Percentiles rank a stretch among this genome's conserved stretches.
phyloP scores from a whole-genome alignment of 2,888 invertebrate species.

The Maniola hyperantus region DNA sequence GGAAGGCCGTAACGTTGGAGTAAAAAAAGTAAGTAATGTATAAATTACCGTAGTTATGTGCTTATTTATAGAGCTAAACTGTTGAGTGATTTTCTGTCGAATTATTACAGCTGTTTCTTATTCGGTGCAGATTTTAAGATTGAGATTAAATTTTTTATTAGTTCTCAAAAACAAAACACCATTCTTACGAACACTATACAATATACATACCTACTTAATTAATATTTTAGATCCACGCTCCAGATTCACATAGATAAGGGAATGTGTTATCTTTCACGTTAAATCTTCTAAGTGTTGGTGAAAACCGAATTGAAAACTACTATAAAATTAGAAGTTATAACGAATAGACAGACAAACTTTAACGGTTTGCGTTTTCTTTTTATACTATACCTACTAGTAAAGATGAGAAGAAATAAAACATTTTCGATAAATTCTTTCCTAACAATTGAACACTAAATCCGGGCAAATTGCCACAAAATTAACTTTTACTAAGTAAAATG shows the following conservation, averaged over 20 bases:
- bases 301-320: background rate
- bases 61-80: background rate
- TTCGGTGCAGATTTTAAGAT: too few species aligned
- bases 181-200: too few species aligned
- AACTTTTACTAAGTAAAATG: slow-evolving; percentile 6
- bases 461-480: slow-evolving; percentile 16
- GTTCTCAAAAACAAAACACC: too few species aligned
- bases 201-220: too few species aligned
- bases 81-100: background rate
- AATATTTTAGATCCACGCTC: too few species aligned
- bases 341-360: background rate
- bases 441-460: background rate
- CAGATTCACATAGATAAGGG: too few species aligned
- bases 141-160: too few species aligned
- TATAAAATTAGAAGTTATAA: background rate
- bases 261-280: too few species aligned
- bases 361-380: background rate
- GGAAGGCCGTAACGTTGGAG: background rate
- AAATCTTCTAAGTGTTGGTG: background rate
- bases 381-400: background rate
- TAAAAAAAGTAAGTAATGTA: background rate
- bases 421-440: background rate
- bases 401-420: background rate
- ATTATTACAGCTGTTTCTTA: background rate
- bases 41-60: background rate